Percentiles rank a stretch among this genome's conserved stretches.
phyloP scores from a whole-genome alignment of 2,888 invertebrate genomes.

The Theodoxus fluviatilis region DNA sequence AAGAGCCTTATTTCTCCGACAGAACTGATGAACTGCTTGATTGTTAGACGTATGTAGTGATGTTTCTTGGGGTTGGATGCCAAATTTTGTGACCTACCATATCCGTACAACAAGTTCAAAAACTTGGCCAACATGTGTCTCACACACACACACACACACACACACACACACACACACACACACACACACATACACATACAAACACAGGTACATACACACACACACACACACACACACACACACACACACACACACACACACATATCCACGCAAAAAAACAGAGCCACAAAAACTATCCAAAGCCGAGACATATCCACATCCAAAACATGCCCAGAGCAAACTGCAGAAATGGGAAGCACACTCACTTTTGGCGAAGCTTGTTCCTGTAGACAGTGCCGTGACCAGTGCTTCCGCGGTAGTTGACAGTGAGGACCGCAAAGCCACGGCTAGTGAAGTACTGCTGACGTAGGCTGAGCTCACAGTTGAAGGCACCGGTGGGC shows the following conservation, averaged over 20 bases:
- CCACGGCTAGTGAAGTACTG: constrained; percentile 66
- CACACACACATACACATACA: background rate
- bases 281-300: background rate
- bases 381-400: constrained; percentile 64
- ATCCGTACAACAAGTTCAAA: background rate
- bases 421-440: constrained; percentile 66
- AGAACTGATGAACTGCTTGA: too few species aligned
- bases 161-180: background rate
- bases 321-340: background rate
- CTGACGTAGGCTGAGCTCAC: constrained; percentile 57
- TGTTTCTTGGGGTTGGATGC: too few species aligned
- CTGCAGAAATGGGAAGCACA: background rate
- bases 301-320: too few species aligned
- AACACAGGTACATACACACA: constrained; percentile 6
- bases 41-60: too few species aligned
- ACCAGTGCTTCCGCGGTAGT: constrained; percentile 67
- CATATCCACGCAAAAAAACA: background rate
- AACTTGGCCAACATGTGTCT: background rate
- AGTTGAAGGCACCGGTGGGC: constrained; percentile 59
- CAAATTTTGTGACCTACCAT: background rate
- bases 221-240: background rate
- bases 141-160: background rate
- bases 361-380: constrained; percentile 53
- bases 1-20: too few species aligned
- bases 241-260: background rate